phyloP scores from a whole-genome alignment of 64 coral and sea anemone species.

The Montipora cactus region DNA sequence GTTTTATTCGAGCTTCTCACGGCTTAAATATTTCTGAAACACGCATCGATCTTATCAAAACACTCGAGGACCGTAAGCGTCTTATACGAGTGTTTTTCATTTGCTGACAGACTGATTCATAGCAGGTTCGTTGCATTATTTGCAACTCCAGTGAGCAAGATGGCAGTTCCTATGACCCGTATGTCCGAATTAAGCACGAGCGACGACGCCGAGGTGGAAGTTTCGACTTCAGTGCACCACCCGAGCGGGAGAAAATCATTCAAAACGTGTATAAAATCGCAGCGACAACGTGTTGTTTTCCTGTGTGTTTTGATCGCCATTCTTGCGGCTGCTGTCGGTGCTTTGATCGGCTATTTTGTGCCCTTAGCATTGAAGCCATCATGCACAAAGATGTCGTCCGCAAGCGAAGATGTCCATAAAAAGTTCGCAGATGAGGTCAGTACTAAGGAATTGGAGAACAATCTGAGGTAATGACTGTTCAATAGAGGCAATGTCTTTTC shows the following conservation, averaged over 20 bases:
- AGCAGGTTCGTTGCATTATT: not conserved
- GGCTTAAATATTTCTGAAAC: not conserved
- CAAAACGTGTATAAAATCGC: not conserved
- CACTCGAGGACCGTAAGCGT: not conserved
- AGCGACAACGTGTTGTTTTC: not conserved
- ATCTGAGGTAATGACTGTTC: conserved; percentile 19
- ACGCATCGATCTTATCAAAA: not conserved
- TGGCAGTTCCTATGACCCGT: not conserved
- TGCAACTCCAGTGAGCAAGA: not conserved
- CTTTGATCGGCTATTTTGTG: conserved; percentile 52
- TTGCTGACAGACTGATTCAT: not conserved
- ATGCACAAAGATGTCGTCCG: not conserved
- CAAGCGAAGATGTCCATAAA: not conserved
- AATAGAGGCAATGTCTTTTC: not conserved
- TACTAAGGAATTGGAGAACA: conserved; percentile 25
- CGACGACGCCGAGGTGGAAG: not conserved
- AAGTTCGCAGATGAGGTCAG: conserved; percentile 33
- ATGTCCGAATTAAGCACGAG: not conserved
- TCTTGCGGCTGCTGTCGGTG: conserved; percentile 6
- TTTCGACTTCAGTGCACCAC: not conserved
- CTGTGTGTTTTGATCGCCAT: not conserved
- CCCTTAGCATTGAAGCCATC: not conserved
- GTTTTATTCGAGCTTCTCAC: too few relatives aligned
- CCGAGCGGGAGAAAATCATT: not conserved
- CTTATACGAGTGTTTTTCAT: not conserved